A percentile compares a stretch with the other conserved stretches of the same genome.
These are phyloP conservation scores for Atta colombica DNA, from an alignment of 1,140 invertebrate species.

Conservation along the genomic window DNA sequence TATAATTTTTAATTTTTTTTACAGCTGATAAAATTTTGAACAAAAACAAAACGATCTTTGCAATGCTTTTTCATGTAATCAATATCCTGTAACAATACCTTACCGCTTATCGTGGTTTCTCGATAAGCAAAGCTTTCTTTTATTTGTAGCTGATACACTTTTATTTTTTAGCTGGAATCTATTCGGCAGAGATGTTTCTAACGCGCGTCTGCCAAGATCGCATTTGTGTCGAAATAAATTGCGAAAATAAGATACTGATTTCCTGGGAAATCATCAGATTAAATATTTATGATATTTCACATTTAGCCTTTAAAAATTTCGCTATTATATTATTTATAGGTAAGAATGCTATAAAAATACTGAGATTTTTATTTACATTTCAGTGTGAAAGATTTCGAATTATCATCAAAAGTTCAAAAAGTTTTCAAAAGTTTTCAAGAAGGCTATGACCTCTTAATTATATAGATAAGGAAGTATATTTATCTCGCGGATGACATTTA, in stretches of 20 bases:
- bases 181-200: constrained; percentile 19
- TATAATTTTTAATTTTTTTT: not conserved
- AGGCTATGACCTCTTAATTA: not conserved
- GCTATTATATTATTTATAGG: not conserved
- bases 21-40: not conserved
- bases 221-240: constrained; percentile 18
- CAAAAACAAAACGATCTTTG: constrained; percentile 7
- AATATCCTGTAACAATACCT: constrained; percentile 17
- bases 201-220: not conserved
- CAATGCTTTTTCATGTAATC: constrained; percentile 38
- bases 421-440: not conserved
- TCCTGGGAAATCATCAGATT: not conserved
- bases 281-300: not conserved
- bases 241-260: constrained; percentile 12
- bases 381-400: not conserved
- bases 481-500: constrained; percentile 1
- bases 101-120: constrained; percentile 24
- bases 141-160: constrained; percentile 19
- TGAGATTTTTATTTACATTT: not conserved
- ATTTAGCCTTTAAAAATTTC: constrained; percentile 6
- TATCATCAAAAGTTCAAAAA: not conserved
- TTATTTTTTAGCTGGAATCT: constrained; percentile 9
- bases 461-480: not conserved
- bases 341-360: not conserved
- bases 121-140: constrained; percentile 28